Evolutionary conservation across 2,113 vertebrate species (phyloP), one percentile per base, ranked within the genome.

Genomic region (Clinocottus analis): DNA sequence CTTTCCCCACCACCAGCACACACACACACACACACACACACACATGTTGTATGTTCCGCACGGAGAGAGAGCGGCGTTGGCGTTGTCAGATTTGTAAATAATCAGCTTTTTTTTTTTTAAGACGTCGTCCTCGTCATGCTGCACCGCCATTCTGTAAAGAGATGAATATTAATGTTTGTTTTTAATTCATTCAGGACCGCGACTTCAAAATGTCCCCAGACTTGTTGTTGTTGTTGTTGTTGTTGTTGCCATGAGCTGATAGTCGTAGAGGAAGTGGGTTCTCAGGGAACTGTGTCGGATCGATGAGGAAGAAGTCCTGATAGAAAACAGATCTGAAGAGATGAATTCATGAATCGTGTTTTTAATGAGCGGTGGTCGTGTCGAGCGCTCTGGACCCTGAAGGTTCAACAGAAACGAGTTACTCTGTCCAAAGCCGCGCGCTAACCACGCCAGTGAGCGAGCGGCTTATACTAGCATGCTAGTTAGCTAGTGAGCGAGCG

Each of bases 281-380:
- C 94, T 95, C 94, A 94, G 93, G 93, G 93, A 94, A 92, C 71
- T 84, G 88, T 87, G 89, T 91, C 58, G 72, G 84, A 87, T 82
- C 71, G 62, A 9, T 45, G 79, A 59, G 66, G 29, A 53, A 60
- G 29, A 9, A 55, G 47, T 73, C 68, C n/a, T 29, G 41, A 39
- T 47, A 21, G 31, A 49, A n/a, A 49, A 41, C 3, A 19, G 4
- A 23, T 21, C 68, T 41, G 25, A 68, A 49, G 25, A 25, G 51
- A 56, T 14, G 13, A 41, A 45, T 72, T n/a, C n/a, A 31, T 2
- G 29, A 31, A 31, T 31, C 12, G 23, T 33, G 31, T 80, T n/a
- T 51, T 65, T 17, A 19, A 37, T 5, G 3, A 25, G n/a, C 29
- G 9, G 25, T n/a, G 0, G 25, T 53, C 7, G 62, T 14, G 2